phyloP scores from a whole-genome alignment of 2,797 vertebrate species.

The Harpagifer antarcticus region DNA sequence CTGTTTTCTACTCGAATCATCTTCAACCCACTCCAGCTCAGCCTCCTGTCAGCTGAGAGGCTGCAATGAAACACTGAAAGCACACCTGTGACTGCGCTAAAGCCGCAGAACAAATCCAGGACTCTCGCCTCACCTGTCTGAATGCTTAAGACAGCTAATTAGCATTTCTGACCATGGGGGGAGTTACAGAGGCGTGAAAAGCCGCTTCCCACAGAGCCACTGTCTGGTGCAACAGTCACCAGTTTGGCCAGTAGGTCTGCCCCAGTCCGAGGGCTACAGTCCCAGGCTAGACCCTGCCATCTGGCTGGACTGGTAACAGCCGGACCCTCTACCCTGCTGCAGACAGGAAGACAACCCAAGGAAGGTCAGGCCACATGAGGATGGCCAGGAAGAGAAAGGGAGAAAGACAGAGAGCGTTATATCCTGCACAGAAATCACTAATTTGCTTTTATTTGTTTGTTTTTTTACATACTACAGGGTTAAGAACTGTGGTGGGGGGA shows the following conservation, averaged over 20 bases:
- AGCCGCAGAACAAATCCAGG: conserved; percentile 12
- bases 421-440: neutral
- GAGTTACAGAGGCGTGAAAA: conserved; percentile 30
- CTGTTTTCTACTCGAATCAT: conserved; percentile 78
- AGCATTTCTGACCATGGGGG: conserved; percentile 50
- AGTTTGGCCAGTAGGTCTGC: conserved; percentile 68
- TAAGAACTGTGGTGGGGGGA: too few relatives aligned
- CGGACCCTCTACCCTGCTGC: conserved; percentile 59
- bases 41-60: conserved; percentile 54
- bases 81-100: conserved; percentile 18
- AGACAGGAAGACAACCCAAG: conserved; percentile 68
- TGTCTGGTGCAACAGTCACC: conserved; percentile 73
- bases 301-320: conserved; percentile 76
- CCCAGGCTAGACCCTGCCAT: conserved; percentile 73
- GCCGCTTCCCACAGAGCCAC: conserved; percentile 68
- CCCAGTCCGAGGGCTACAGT: conserved; percentile 49
- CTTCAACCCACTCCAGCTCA: conserved; percentile 63
- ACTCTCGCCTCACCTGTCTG: conserved; percentile 47
- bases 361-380: conserved; percentile 69
- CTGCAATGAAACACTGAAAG: conserved; percentile 36
- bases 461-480: too few relatives aligned
- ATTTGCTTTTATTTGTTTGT: too few relatives aligned
- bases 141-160: conserved; percentile 56
- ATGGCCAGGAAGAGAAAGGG: conserved; percentile 41
- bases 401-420: conserved; percentile 26